phyloP scores from a whole-genome alignment of 2,888 invertebrate species.

The Hyles lineata region DNA sequence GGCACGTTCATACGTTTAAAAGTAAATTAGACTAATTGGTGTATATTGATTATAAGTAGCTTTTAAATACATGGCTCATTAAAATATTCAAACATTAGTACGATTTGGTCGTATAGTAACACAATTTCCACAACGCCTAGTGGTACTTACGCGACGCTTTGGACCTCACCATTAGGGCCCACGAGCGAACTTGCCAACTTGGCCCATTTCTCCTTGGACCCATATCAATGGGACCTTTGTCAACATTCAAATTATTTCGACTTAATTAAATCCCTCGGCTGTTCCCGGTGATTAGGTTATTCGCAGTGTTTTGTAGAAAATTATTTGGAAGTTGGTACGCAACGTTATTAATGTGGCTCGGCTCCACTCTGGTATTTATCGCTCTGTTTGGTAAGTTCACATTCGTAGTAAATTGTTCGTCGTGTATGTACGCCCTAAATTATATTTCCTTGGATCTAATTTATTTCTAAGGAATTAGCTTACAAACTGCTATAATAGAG shows the following conservation, averaged over 20 bases:
- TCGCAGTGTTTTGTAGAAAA: slow-evolving; percentile 33
- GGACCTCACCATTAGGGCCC: background rate
- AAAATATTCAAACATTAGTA: background rate
- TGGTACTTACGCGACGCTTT: background rate
- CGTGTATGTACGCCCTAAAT: background rate
- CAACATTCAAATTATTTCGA: slow-evolving; percentile 54
- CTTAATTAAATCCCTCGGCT: slow-evolving; percentile 54
- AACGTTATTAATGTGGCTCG: slow-evolving; percentile 3
- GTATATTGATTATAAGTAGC: no score
- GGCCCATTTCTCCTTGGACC: slow-evolving; percentile 30
- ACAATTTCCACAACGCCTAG: background rate
- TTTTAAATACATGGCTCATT: background rate
- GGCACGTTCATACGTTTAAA: no score
- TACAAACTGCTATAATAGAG: no score
- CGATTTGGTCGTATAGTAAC: background rate
- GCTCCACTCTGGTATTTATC: background rate
- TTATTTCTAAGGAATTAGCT: background rate
- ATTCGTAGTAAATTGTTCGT: background rate
- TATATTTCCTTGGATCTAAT: background rate
- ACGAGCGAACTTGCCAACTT: background rate
- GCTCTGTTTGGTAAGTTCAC: slow-evolving; percentile 1
- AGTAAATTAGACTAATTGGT: no score
- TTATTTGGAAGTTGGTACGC: slow-evolving; percentile 17
- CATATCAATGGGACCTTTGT: slow-evolving; percentile 42
- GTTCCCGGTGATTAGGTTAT: slow-evolving; percentile 44